A percentile compares a stretch with the other conserved stretches of the same genome.
Evolutionary conservation across 2,113 vertebrate species (phyloP).

Genomic region (Atherinomorus stipes): DNA sequence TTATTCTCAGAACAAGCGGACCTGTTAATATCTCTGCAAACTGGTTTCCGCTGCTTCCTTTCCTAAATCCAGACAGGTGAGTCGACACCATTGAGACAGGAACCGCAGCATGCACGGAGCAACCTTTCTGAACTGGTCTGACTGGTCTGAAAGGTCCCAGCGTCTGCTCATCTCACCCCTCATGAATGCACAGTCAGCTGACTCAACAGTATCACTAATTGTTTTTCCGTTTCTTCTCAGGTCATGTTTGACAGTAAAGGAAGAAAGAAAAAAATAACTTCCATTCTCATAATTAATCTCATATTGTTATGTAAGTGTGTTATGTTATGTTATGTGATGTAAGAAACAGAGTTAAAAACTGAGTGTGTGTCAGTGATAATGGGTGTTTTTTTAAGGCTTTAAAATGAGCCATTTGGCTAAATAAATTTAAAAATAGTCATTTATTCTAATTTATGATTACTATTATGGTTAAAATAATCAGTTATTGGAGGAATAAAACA

Average conservation of each 20-base stretch:
- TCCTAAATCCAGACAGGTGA: not conserved
- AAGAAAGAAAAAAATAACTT: too few species aligned
- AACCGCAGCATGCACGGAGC: constrained; percentile 8
- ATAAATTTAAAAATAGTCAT: too few species aligned
- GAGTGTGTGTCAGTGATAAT: too few species aligned
- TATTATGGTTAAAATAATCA: too few species aligned
- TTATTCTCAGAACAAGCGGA: constrained; percentile 10
- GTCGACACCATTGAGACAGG: constrained; percentile 22
- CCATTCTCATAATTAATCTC: not conserved
- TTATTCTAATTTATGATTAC: too few species aligned
- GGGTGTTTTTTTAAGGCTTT: too few species aligned
- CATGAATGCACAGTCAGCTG: constrained; percentile 29
- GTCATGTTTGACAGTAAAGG: not conserved
- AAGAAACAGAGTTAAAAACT: too few species aligned
- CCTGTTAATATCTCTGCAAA: constrained; percentile 46
- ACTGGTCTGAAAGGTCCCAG: constrained; percentile 40
- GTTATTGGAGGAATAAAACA: too few species aligned
- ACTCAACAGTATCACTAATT: not conserved
- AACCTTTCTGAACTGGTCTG: constrained; percentile 47
- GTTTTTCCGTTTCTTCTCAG: constrained; percentile 5
- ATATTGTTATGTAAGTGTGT: too few species aligned
- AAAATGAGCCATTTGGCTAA: too few species aligned
- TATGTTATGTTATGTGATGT: too few species aligned
- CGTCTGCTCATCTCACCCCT: constrained; percentile 18
- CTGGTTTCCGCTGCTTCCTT: constrained; percentile 31